Evolutionary conservation across 1,140 invertebrate genomes (phyloP), one percentile per base, ranked within the genome.

Genomic region (Halictus rubicundus): DNA sequence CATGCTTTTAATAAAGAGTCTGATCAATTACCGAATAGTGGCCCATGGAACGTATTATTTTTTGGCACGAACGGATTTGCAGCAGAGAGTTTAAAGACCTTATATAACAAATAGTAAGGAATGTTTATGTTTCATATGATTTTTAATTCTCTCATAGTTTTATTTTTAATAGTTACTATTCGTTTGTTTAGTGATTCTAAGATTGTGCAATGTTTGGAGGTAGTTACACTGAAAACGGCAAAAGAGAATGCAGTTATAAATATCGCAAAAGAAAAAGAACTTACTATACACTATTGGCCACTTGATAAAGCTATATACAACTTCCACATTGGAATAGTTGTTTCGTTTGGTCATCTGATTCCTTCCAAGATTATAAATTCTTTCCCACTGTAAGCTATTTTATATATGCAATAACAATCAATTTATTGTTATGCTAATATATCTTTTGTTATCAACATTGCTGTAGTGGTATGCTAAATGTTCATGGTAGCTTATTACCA

Each of bases 401-500:
- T 73, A 66, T 72, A 65, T 82, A 70, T 21, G 39, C 39, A 8
- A 9, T 14, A 46, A 12, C 1, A 12, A 46, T 46, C 9, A 78
- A 54, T 63, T 52, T 54, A 54, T 78, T 73, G 14, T 59, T 61
- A 32, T 59, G 39, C n/a, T n/a, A 57, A 57, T 57, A 9, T 23
- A 61, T 60, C 19, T 75, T 86, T 46, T 81, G 82, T 69, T 87
- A 16, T 16, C 0, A 52, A 52, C 32, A 12, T 85, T 80, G 94
- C 5, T 94, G 83, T 88, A 98, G 97, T 91, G 98, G 98, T 21
- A 97, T 98, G 93, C 93, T 98, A 57, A 98, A 98, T 94, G 95
- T 99, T 1, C 98, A 99, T 93, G 97, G 96, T 16, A 98, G 97
- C 92, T 90, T 99, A 49, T 91, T 99, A 83, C 98, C 98, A 39